These are phyloP conservation scores for Cryptotis parvus DNA, from an alignment of 2,113 vertebrate species.

Conservation along the genomic window DNA sequence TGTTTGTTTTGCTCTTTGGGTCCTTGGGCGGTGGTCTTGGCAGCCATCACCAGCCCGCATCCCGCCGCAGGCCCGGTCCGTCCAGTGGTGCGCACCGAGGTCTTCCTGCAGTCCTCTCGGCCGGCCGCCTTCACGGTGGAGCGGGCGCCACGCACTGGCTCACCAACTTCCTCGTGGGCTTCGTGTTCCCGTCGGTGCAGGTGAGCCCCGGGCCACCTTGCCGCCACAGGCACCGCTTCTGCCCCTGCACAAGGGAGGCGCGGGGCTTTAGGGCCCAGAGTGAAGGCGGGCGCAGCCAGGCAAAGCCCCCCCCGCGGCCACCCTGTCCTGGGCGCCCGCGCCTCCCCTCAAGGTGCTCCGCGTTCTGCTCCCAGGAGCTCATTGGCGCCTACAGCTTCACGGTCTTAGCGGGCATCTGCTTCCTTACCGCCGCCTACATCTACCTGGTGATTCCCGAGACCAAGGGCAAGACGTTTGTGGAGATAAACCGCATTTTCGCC, in stretches of 20 bases:
- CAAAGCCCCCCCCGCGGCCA: too few species aligned
- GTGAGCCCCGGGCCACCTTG: conserved; percentile 80
- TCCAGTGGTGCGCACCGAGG: conserved; percentile 93
- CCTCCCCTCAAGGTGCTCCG: background rate
- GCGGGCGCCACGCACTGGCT: conserved; percentile 94
- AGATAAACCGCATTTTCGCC: conserved; percentile 92
- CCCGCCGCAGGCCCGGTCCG: conserved; percentile 90
- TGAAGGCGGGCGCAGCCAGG: too few species aligned
- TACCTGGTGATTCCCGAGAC: conserved; percentile 93
- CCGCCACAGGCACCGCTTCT: too few species aligned
- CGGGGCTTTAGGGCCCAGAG: background rate
- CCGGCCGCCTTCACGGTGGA: conserved; percentile 93
- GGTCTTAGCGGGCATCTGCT: conserved; percentile 90
- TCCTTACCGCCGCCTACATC: conserved; percentile 90
- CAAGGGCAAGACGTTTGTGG: conserved; percentile 93
- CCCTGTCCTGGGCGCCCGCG: background rate
- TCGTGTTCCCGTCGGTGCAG: conserved; percentile 93
- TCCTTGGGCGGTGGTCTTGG: too few species aligned
- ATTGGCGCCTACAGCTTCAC: conserved; percentile 92
- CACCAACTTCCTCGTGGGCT: conserved; percentile 92
- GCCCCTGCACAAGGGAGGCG: too few species aligned
- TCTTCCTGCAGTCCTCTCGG: conserved; percentile 94
- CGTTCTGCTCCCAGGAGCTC: conserved; percentile 82
- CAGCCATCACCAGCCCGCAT: fast-evolving
- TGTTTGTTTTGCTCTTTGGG: too few species aligned